These are phyloP conservation scores for Cloeon dipterum DNA, from an alignment of 2,888 invertebrate genomes.

Conservation along the genomic window DNA sequence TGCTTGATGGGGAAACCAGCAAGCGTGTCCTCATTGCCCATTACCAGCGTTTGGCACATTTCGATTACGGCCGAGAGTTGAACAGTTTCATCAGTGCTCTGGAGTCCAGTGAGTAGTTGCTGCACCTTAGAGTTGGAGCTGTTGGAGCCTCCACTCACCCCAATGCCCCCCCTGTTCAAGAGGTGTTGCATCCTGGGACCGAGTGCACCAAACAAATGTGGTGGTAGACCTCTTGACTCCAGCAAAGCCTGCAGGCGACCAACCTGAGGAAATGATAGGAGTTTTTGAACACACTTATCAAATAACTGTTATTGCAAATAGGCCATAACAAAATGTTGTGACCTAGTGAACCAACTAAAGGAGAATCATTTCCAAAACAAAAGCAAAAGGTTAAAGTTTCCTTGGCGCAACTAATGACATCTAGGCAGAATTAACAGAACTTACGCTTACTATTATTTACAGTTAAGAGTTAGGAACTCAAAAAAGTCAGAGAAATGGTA, in stretches of 20 bases:
- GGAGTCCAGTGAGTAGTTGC: constrained; percentile 72
- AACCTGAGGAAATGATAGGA: no score
- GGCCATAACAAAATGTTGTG: no score
- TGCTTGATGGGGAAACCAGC: constrained; percentile 97
- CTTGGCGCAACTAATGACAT: no score
- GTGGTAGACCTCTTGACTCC: constrained; percentile 88
- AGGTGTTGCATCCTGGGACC: constrained; percentile 94
- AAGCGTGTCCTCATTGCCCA: constrained; percentile 97
- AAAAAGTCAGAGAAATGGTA: no score
- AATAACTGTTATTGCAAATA: no score
- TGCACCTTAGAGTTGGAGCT: constrained; percentile 67
- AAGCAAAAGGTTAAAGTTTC: no score
- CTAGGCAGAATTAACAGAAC: no score
- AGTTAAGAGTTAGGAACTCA: no score
- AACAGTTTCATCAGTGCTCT: constrained; percentile 83
- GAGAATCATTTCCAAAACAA: no score
- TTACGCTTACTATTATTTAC: no score
- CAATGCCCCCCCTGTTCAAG: constrained; percentile 81
- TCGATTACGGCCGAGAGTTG: constrained; percentile 92
- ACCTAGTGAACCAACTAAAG: no score
- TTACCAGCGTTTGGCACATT: constrained; percentile 95
- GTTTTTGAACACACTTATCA: no score
- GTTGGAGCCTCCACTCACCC: constrained; percentile 21
- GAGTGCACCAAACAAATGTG: constrained; percentile 84
- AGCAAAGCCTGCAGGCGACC: constrained; percentile 83